A percentile compares a stretch with the other conserved stretches of the same genome.
phyloP scores from a whole-genome alignment of 2,888 invertebrate species.

The Patella depressa region DNA sequence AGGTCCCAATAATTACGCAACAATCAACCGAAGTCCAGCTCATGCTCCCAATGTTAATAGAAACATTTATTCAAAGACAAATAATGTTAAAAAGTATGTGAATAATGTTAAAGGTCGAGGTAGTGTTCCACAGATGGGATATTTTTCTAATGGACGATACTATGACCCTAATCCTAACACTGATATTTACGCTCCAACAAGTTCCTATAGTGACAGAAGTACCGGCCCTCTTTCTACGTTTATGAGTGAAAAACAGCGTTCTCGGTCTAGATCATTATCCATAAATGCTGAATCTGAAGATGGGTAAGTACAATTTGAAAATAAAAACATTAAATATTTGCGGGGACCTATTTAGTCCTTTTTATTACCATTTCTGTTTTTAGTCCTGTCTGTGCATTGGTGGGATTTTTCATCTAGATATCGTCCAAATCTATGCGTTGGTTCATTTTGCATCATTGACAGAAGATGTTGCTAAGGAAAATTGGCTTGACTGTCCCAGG shows the following conservation, averaged over 20 bases:
- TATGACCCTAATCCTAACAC: slow-evolving; percentile 59
- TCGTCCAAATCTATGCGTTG: no score
- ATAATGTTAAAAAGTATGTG: slow-evolving; percentile 6
- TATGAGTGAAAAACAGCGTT: slow-evolving; percentile 46
- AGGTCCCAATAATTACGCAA: slow-evolving; percentile 31
- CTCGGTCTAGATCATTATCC: slow-evolving; percentile 47
- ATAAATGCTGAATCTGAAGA: slow-evolving; percentile 39
- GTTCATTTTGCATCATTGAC: no score
- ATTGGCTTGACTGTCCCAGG: no score
- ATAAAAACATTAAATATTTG: no score
- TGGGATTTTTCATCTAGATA: no score
- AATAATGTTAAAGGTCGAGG: slow-evolving; percentile 22
- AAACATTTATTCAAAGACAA: slow-evolving; percentile 24
- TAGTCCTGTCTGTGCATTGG: no score
- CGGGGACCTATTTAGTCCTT: no score
- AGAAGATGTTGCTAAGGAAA: no score
- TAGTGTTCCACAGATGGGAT: slow-evolving; percentile 42
- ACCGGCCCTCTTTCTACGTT: slow-evolving; percentile 58
- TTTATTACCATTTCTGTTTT: no score
- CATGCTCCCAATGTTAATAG: slow-evolving; percentile 27
- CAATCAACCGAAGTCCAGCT: slow-evolving; percentile 11
- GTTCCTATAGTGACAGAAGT: slow-evolving; percentile 62
- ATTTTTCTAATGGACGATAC: slow-evolving; percentile 61
- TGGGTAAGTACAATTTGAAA: slow-evolving; percentile 41
- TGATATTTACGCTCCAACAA: slow-evolving; percentile 62